phyloP scores from a whole-genome alignment of 2,888 invertebrate species.

The Chloroclystis v-ata region DNA sequence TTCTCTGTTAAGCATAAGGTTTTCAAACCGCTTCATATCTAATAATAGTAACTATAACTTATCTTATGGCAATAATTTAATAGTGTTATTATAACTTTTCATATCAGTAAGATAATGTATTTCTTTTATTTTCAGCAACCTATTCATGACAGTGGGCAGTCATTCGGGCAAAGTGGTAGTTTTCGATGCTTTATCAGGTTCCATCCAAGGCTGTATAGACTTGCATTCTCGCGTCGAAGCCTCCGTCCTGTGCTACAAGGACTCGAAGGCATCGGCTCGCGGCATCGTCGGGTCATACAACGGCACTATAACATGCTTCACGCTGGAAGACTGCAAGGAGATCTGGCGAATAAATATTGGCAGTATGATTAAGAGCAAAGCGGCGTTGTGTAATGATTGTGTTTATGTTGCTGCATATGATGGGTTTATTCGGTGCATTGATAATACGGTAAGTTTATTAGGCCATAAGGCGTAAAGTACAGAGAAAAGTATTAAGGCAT shows the following conservation, averaged over 20 bases:
- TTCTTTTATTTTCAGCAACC: constrained; percentile 50
- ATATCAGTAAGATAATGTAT: too few relatives aligned
- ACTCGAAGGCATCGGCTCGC: constrained; percentile 35
- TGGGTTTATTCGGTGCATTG: constrained; percentile 79
- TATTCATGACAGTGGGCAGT: constrained; percentile 61
- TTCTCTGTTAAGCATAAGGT: too few relatives aligned
- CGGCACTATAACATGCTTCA: constrained; percentile 83
- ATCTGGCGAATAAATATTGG: constrained; percentile 80
- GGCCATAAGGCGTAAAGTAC: too few relatives aligned
- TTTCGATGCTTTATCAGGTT: constrained; percentile 75
- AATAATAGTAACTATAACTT: too few relatives aligned
- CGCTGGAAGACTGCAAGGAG: constrained; percentile 70
- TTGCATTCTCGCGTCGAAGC: constrained; percentile 87
- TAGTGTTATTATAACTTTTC: too few relatives aligned
- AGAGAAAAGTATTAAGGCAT: too few relatives aligned
- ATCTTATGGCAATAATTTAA: too few relatives aligned
- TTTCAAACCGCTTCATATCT: too few relatives aligned
- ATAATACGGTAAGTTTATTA: constrained; percentile 71
- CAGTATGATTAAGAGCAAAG: constrained; percentile 82
- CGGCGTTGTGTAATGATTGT: constrained; percentile 47
- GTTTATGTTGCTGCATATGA: constrained; percentile 86
- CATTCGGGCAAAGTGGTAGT: constrained; percentile 86
- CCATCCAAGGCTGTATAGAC: constrained; percentile 60
- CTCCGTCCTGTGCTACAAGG: constrained; percentile 65
- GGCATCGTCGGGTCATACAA: constrained; percentile 88